Conservation (phyloP, 2,113 vertebrate species). For the Pandion haliaetus region DNA sequence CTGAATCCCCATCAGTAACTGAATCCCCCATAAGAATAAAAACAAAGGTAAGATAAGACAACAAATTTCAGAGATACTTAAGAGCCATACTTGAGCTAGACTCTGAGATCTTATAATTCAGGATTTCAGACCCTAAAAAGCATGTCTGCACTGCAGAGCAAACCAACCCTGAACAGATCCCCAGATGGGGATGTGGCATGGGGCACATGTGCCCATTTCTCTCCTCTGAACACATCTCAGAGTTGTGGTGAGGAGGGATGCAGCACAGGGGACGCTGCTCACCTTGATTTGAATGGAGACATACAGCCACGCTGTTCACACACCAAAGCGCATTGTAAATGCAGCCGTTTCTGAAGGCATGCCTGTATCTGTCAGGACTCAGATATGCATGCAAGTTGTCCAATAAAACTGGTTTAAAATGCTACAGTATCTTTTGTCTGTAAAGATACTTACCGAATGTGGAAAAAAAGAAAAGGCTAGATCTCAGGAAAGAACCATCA, state of each 20-base stretch:
- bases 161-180: neutral
- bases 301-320: fast-evolving
- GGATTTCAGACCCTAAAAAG: neutral
- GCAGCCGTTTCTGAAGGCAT: neutral
- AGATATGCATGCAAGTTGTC: neutral
- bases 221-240: neutral
- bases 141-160: neutral
- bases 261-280: neutral
- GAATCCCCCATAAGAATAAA: neutral
- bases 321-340: neutral
- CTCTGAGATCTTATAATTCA: neutral
- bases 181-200: neutral
- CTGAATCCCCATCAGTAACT: neutral
- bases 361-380: neutral
- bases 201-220: neutral
- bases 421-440: neutral
- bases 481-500: neutral
- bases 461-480: neutral
- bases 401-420: neutral
- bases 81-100: neutral
- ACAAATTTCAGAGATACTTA: neutral
- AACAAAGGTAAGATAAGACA: neutral
- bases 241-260: neutral
- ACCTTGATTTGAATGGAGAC: neutral
- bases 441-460: neutral